Conservation (phyloP, 1,140 invertebrate genomes). For the Tenebrio molitor region DNA sequence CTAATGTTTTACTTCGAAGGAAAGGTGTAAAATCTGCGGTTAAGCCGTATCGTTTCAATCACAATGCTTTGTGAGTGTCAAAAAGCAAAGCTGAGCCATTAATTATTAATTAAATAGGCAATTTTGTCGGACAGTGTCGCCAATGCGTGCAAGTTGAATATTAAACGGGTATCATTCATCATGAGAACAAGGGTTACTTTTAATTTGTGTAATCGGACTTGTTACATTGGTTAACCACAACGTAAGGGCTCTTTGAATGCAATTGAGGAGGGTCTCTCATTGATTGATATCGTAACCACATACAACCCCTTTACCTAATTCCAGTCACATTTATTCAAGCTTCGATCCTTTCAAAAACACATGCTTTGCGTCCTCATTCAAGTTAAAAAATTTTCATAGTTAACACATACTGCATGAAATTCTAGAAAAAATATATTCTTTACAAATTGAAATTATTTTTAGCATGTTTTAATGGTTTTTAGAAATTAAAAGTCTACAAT, state of each 20-base stretch:
- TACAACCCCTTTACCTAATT: slow-evolving; percentile 46
- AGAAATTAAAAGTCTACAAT: too few relatives aligned
- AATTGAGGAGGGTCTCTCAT: slow-evolving; percentile 48
- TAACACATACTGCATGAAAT: too few relatives aligned
- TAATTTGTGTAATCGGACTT: slow-evolving; percentile 50
- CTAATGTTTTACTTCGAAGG: background rate
- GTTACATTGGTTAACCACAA: slow-evolving; percentile 49
- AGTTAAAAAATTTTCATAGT: too few relatives aligned
- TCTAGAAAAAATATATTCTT: too few relatives aligned
- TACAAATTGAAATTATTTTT: too few relatives aligned
- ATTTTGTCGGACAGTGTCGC: slow-evolving; percentile 21
- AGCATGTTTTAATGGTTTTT: too few relatives aligned
- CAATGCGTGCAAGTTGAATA: slow-evolving; percentile 41
- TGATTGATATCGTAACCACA: slow-evolving; percentile 51
- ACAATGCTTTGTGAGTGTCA: slow-evolving; percentile 2
- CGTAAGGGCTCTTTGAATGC: slow-evolving; percentile 49
- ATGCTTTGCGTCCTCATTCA: too few relatives aligned
- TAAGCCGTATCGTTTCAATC: slow-evolving; percentile 15
- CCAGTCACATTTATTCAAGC: slow-evolving; percentile 10
- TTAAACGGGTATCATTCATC: slow-evolving; percentile 41
- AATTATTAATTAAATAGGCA: slow-evolving; percentile 36
- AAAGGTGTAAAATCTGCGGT: too few relatives aligned
- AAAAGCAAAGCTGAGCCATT: slow-evolving; percentile 12
- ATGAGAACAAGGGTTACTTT: slow-evolving; percentile 49
- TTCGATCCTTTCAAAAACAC: too few relatives aligned